Evolutionary conservation across 2,113 vertebrate species (phyloP).

Genomic region (Megaceryle maxima): DNA sequence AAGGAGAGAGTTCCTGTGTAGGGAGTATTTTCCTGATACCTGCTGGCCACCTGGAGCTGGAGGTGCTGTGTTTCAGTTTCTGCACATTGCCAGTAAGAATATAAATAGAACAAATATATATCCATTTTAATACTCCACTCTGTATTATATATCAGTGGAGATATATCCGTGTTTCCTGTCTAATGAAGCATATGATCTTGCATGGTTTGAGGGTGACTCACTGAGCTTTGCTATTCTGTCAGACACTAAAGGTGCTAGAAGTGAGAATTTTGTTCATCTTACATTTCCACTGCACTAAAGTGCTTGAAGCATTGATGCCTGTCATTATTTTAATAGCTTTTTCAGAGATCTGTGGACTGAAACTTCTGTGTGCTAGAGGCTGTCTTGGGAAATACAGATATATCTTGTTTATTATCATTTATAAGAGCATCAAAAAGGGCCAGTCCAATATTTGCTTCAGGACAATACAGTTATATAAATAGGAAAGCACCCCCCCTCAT

Average conservation of each 20-base stretch:
- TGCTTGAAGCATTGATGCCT: neutral
- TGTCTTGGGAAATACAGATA: neutral
- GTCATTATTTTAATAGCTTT: neutral
- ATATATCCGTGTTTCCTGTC: slow-evolving; percentile 66
- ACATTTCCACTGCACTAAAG: neutral
- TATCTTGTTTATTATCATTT: neutral
- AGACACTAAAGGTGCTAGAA: neutral
- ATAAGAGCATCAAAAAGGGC: neutral
- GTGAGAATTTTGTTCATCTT: neutral
- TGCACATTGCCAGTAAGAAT: slow-evolving; percentile 22
- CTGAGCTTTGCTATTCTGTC: neutral
- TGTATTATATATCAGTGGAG: slow-evolving; percentile 63
- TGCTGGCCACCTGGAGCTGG: slow-evolving; percentile 38
- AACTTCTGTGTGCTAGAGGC: neutral
- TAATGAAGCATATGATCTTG: slow-evolving; percentile 53
- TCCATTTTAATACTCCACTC: slow-evolving; percentile 42
- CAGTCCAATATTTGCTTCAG: neutral
- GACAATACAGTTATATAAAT: neutral
- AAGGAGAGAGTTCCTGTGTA: neutral
- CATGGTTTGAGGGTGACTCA: slow-evolving; percentile 54
- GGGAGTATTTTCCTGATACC: neutral
- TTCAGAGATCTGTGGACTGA: neutral
- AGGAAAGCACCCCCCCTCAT: neutral
- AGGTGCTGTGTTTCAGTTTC: slow-evolving; percentile 18
- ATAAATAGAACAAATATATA: slow-evolving; percentile 63